phyloP scores from a whole-genome alignment of 2,113 vertebrate species.

The Apistogramma diplotaenia region DNA sequence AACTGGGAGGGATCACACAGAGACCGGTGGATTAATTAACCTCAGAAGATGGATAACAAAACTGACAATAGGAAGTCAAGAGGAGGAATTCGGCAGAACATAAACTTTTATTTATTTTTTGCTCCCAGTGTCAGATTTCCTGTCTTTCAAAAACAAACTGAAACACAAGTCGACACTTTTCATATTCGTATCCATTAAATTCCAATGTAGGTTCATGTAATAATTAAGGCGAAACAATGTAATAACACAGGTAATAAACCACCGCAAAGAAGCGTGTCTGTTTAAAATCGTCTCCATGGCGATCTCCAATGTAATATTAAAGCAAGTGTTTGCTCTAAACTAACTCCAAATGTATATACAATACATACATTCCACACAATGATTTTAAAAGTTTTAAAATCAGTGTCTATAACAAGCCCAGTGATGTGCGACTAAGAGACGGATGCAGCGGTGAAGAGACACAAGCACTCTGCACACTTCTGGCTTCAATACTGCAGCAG shows the following conservation, averaged over 20 bases:
- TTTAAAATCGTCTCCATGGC: neutral
- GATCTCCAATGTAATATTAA: neutral
- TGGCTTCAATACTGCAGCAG: neutral
- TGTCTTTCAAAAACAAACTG: neutral
- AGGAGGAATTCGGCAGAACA: neutral
- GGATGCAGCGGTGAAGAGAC: neutral
- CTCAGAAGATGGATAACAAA: neutral
- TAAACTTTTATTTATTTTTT: neutral
- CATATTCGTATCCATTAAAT: neutral
- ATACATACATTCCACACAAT: no score
- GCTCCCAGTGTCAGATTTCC: neutral
- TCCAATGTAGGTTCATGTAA: neutral
- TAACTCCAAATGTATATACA: neutral
- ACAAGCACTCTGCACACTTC: accelerated
- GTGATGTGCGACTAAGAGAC: neutral
- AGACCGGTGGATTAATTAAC: neutral
- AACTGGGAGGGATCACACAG: neutral
- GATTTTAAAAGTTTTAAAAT: neutral
- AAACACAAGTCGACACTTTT: neutral
- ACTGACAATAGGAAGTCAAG: neutral
- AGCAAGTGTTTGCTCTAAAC: neutral
- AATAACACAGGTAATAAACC: neutral
- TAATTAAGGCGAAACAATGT: neutral
- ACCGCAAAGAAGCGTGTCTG: neutral
- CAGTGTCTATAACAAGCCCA: neutral